Base-by-base conservation (phyloP, 1,140 invertebrate species). In the Patella vulgata region DNA sequence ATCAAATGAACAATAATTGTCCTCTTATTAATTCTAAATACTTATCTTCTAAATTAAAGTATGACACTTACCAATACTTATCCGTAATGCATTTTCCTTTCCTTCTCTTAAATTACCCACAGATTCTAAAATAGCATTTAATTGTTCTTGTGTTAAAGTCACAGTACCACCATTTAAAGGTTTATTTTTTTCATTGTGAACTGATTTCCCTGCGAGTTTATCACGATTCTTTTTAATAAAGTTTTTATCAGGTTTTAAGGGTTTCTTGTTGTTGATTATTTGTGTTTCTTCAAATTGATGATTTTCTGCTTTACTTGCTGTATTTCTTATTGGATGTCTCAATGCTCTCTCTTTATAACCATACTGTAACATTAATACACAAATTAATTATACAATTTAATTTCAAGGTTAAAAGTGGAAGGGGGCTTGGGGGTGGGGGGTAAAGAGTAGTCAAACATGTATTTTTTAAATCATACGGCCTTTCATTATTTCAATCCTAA, bases 61-160 rank as follows among this genome's bases (percentile, higher is more conserved):
- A 21, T 12, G 1, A 6, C 52, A 21, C 48, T 25, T 64, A 80
- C 76, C 78, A 43, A 80, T 70, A 44, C 70, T 76, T 40, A 79
- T 80, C 23, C 64, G 66, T 0, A 74, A 54, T 44, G 68, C 52
- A 69, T 67, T 67, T 51, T 71, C 66, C 53, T 64, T 59, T 11
- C 73, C 68, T 44, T 67, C 12, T 70, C 68, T 33, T 67, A 52
- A 17, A 70, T 69, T 33, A 14, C 76, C 74, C 6, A 82, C 69
- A 39, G 80, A 76, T 12, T 60, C 62, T 27, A 82, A 55, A n/a
- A 82, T 78, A n/a, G 78, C 73, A 55, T 76, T 75, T 12, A 82
- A 63, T 50, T 82, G 80, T 9, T 78, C 77, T 47, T 82, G 78
- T 4, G 78, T 82, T n/a, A 82, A 57, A 23, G 80, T 82, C 31